Conservation (phyloP, 1,140 invertebrate genomes). For the Aporrectodea caliginosa region DNA sequence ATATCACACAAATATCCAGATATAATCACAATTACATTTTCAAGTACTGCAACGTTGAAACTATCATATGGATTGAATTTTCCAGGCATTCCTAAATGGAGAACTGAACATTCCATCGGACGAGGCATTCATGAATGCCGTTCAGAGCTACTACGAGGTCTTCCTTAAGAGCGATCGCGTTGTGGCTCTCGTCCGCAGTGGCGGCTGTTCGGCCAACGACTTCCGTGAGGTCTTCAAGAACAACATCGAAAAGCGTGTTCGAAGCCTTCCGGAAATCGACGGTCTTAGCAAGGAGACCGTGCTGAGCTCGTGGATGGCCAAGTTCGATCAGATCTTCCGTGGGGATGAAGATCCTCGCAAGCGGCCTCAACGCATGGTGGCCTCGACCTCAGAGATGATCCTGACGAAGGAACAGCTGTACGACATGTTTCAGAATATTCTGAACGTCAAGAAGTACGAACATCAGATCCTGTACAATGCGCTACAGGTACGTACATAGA, state of each 20-base stretch:
- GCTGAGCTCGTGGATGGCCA: conserved; percentile 97
- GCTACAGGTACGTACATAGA: conserved; percentile 90
- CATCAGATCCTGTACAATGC: conserved; percentile 99
- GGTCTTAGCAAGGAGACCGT: conserved; percentile 99
- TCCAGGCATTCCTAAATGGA: conserved; percentile 67
- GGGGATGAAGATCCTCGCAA: conserved; percentile 60
- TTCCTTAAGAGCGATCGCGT: conserved; percentile 95
- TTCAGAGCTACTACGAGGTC: conserved; percentile 94
- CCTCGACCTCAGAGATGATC: conserved; percentile 50
- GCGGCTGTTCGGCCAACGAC: conserved; percentile 95
- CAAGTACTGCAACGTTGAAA: too few relatives aligned
- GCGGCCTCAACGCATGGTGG: conserved; percentile 48
- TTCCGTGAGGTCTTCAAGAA: conserved; percentile 97
- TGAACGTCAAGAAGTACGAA: conserved; percentile 98
- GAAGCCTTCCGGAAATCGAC: conserved; percentile 97
- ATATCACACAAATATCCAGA: too few relatives aligned
- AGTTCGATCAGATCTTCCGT: conserved; percentile 98
- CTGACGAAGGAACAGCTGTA: conserved; percentile 68
- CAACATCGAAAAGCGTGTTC: conserved; percentile 93
- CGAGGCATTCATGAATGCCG: conserved; percentile 97
- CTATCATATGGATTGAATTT: too few relatives aligned
- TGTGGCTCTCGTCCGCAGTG: conserved; percentile 89
- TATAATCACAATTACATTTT: too few relatives aligned
- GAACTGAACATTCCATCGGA: conserved; percentile 94
- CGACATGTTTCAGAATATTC: conserved; percentile 99